Base-by-base conservation (phyloP, 2,888 invertebrate species). In the Trissolcus brochymenae region DNA sequence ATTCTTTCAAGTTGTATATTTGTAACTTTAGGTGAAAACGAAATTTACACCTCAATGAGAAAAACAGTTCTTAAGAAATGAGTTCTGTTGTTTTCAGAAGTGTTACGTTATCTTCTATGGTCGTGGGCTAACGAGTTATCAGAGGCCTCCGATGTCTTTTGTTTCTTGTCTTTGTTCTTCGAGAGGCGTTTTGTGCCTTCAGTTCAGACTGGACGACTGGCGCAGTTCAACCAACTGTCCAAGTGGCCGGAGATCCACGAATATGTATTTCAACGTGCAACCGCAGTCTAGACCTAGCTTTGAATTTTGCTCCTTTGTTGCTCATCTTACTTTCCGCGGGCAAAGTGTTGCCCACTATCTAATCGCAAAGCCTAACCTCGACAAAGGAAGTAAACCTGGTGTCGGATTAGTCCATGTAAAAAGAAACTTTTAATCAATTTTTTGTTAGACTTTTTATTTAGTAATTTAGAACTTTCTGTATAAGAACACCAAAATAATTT, bases 131-230 rank as follows among this genome's bases (percentile, higher is more conserved):
- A 86, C 85, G 83, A 79, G 82, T 84, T 85, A 29, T 83, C 82
- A 81, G 80, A 80, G 81, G 81, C 80, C 82, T 82, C 81, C 80
- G 80, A 83, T 82, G 81, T 83, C 86, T 86, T 29, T 85, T 85
- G 86, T 87, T 81, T 68, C 66, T 40, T 73, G 67, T 80, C 79
- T 82, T 84, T 82, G 80, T 71, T 59, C 59, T 78, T 71, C 80
- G 57, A 59, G 59, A 56, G 74, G 74, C 78, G 64, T 76, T 68
- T 51, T 57, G 29, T 29, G 29, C 29, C 6, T 29, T 29, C 9
- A 29, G 46, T 60, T 43, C 74, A 66, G 51, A n/a, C 13, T 56
- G 60, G 77, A 74, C 72, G 73, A 55, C 65, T 62, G 62, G 51
- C 50, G 70, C 55, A 51, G 72, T 73, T n/a, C n/a, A 64, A 78